Evolutionary conservation across 2,797 vertebrate genomes (phyloP).

Genomic region (Aselliscus stoliczkanus): DNA sequence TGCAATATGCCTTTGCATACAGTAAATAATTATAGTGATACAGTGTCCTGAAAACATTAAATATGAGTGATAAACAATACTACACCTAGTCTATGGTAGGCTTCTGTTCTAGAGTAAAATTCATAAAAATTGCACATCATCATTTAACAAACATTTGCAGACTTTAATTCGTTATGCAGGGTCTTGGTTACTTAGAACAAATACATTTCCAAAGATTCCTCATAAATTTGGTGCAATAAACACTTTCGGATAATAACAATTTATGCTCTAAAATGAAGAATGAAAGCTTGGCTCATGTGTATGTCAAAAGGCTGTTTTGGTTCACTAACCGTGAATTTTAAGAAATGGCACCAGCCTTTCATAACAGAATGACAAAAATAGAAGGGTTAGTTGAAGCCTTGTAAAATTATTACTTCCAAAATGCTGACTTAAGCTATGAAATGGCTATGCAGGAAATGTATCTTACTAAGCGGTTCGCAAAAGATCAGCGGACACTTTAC

Average conservation of each 20-base stretch:
- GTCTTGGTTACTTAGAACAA: neutral
- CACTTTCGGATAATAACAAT: neutral
- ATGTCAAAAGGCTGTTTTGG: neutral
- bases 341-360: neutral
- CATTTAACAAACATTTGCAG: neutral
- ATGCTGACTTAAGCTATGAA: neutral
- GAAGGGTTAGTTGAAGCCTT: neutral
- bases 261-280: neutral
- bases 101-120: neutral
- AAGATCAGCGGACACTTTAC: neutral
- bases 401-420: constrained; percentile 13
- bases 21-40: neutral
- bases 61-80: neutral
- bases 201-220: constrained; percentile 20
- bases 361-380: constrained; percentile 25
- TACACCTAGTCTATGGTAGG: neutral
- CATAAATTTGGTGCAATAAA: neutral
- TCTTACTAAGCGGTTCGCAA: neutral
- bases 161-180: neutral
- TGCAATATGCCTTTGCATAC: neutral
- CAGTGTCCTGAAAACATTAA: neutral
- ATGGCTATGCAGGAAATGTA: neutral
- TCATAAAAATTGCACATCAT: neutral
- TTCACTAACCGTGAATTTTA: neutral
- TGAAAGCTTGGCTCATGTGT: neutral